Evolutionary conservation across 2,113 vertebrate genomes (phyloP).

Genomic region (Anhinga rufa): DNA sequence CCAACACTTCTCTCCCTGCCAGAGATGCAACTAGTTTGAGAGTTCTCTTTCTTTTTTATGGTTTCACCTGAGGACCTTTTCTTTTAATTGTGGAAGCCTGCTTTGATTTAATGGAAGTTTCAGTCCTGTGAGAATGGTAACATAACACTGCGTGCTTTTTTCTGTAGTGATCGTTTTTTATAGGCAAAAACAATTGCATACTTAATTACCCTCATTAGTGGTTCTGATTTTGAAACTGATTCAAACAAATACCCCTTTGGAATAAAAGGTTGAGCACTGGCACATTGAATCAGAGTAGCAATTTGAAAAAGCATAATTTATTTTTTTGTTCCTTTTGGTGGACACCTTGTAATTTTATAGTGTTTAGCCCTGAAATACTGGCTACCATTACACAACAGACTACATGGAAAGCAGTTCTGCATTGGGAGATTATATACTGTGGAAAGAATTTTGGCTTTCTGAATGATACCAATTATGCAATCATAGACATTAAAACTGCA

Average conservation of each 20-base stretch:
- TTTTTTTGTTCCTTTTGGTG: neutral
- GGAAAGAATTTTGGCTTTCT: neutral
- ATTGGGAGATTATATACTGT: neutral
- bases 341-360: neutral
- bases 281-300: neutral
- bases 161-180: neutral
- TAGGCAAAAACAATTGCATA: slow-evolving; percentile 41
- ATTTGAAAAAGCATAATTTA: neutral
- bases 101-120: slow-evolving; percentile 51
- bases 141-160: neutral
- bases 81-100: slow-evolving; percentile 19
- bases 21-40: neutral
- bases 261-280: slow-evolving; percentile 23
- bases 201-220: slow-evolving; percentile 65
- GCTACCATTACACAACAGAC: neutral
- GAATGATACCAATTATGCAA: neutral
- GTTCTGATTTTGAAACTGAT: slow-evolving; percentile 39
- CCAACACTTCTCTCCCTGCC: neutral
- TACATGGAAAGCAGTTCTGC: neutral
- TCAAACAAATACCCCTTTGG: neutral
- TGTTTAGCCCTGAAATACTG: neutral
- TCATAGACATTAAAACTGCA: neutral
- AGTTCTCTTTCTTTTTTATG: neutral
- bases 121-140: slow-evolving; percentile 11
- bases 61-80: neutral